These are phyloP conservation scores for Greenwoodochromis staneri DNA, from an alignment of 2,113 vertebrate species.

Conservation along the genomic window DNA sequence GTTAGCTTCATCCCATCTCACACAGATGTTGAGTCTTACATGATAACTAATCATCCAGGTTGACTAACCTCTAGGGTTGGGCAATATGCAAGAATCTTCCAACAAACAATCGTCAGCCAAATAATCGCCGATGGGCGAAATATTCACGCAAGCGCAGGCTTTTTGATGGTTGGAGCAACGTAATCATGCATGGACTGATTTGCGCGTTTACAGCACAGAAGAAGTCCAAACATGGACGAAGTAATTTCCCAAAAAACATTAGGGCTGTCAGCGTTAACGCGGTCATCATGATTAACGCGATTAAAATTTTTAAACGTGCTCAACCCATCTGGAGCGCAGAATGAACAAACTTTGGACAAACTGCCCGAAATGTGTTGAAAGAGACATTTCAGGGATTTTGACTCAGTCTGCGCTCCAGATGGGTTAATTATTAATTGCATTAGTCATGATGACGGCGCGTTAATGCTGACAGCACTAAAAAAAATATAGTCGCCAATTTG, in stretches of 20 bases:
- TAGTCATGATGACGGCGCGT: fast-evolving
- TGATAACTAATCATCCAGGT: not conserved
- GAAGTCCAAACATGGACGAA: not conserved
- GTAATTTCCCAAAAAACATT: not conserved
- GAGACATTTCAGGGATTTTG: not conserved
- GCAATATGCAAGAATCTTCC: not conserved
- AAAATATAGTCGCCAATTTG: fast-evolving
- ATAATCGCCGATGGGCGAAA: not conserved
- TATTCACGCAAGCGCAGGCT: fast-evolving
- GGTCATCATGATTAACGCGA: not conserved
- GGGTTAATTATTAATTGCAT: not conserved
- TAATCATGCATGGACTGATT: not conserved
- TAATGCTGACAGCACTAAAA: not conserved
- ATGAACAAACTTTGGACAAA: not conserved
- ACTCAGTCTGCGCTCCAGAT: not conserved
- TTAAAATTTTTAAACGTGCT: not conserved
- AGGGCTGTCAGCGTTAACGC: not conserved
- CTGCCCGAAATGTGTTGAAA: not conserved
- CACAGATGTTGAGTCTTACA: not conserved
- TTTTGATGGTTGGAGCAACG: fast-evolving
- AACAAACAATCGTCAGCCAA: not conserved
- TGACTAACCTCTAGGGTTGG: not conserved
- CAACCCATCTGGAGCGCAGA: not conserved
- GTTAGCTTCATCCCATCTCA: not conserved
- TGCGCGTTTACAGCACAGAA: fast-evolving